Base-by-base conservation (phyloP, 2,888 invertebrate genomes). In the Epinotia ramella region DNA sequence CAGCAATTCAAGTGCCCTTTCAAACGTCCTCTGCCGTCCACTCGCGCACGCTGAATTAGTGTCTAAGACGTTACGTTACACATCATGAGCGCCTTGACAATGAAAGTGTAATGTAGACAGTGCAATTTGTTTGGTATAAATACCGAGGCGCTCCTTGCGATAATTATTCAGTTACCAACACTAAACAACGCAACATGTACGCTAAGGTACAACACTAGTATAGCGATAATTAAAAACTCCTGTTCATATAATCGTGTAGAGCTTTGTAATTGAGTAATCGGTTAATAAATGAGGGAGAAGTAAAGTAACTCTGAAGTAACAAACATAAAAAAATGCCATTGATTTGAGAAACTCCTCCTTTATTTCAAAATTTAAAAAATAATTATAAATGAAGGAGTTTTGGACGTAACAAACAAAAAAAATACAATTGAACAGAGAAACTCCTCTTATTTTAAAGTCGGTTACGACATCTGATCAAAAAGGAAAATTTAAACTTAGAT, bases 151-250 rank as follows among this genome's bases (percentile, higher is more conserved):
- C 86, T 87, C 83, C 84, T 83, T 86, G 81, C 82, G 82, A 83
- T 91, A 88, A 93, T 90, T 93, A 94, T 93, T 94, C 94, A 94
- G 93, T 93, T 93, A 82, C 93, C 94, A 92, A 90, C 91, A 85
- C 86, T 89, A 89, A 85, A 85, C 88, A 86, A 85, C 91, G 85
- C 90, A 94, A 94, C 94, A 94, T 94, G 94, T 94, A 90, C 94
- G 91, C 94, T 85, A 94, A 94, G 94, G 94, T 94, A 71, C 44
- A 18, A 18, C 44, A 62, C 44, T 53, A 7, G 28, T 44, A 62
- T 62, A 3, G 3, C 9, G 7, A 7, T 44, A 44, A 44, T 11
- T 46, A 46, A 13, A 40, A 46, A 46, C 12, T 46, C 13, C 12
- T 46, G 12, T 13, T 46, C 13, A 46, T 46, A 13, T 12, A 46